Evolutionary conservation across 2,888 invertebrate genomes (phyloP).

Genomic region (Acrobasis repandana): DNA sequence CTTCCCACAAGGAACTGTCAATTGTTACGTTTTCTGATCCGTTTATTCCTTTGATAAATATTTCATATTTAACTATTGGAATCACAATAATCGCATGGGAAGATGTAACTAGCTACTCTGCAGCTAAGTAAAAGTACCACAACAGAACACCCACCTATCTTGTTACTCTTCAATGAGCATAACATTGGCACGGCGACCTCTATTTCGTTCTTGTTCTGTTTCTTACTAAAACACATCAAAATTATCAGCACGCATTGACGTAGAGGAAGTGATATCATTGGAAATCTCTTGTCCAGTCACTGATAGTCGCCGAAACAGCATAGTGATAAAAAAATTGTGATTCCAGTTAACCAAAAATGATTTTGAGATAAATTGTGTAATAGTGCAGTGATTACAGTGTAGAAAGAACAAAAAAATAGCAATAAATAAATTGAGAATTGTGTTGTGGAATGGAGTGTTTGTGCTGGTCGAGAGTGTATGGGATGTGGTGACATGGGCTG

Average conservation of each 20-base stretch:
- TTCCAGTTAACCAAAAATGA: slow-evolving; percentile 79
- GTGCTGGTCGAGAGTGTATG: slow-evolving; percentile 52
- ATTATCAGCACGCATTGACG: slow-evolving; percentile 36
- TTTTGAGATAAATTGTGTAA: slow-evolving; percentile 78
- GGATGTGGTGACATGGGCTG: slow-evolving; percentile 79
- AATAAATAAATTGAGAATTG: slow-evolving; percentile 51
- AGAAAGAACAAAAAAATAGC: slow-evolving; percentile 58
- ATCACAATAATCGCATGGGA: slow-evolving; percentile 37
- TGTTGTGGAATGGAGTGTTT: slow-evolving; percentile 68
- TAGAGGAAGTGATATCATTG: slow-evolving; percentile 20
- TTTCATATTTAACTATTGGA: slow-evolving; percentile 38
- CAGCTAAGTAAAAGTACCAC: slow-evolving; percentile 54
- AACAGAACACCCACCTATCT: slow-evolving; percentile 66
- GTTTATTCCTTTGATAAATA: slow-evolving; percentile 48
- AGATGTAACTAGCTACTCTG: slow-evolving; percentile 42
- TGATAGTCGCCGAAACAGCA: slow-evolving; percentile 68
- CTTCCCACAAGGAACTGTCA: slow-evolving; percentile 78
- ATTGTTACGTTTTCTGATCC: slow-evolving; percentile 68
- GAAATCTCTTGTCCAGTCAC: slow-evolving; percentile 1
- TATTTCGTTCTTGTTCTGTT: slow-evolving; percentile 60
- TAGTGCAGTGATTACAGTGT: slow-evolving; percentile 71
- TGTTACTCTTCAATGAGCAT: slow-evolving; percentile 81
- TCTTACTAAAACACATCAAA: slow-evolving; percentile 52
- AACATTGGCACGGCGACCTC: slow-evolving; percentile 78
- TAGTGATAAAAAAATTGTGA: slow-evolving; percentile 49